A percentile compares a stretch with the other conserved stretches of the same genome.
phyloP scores from a whole-genome alignment of 2,113 vertebrate genomes.

The Alexandromys fortis region DNA sequence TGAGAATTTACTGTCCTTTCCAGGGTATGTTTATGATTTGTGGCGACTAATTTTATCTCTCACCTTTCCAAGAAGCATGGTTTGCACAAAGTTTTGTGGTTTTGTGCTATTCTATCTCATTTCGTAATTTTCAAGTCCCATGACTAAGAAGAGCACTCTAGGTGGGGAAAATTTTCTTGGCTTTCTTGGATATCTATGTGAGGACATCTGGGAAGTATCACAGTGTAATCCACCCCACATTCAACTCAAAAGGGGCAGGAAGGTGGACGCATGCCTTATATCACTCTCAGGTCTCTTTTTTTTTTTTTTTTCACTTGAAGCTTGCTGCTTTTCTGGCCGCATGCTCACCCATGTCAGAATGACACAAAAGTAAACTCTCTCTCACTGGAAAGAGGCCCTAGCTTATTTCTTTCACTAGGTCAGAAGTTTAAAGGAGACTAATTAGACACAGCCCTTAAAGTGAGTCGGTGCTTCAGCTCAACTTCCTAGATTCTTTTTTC shows the following conservation, averaged over 20 bases:
- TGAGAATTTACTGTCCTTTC: conserved; percentile 5
- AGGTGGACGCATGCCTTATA: conserved; percentile 69
- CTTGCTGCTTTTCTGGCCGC: conserved; percentile 79
- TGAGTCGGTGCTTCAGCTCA: conserved; percentile 27
- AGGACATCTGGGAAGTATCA: conserved; percentile 61
- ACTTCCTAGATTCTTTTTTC: conserved; percentile 38
- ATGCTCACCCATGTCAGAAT: neutral
- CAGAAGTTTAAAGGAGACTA: conserved; percentile 76
- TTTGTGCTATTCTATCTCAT: conserved; percentile 25
- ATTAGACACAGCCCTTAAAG: conserved; percentile 48
- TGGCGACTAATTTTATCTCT: conserved; percentile 23
- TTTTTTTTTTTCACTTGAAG: conserved; percentile 64
- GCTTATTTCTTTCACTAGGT: conserved; percentile 62
- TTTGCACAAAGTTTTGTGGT: neutral
- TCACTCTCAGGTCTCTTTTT: conserved; percentile 63
- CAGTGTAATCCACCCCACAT: conserved; percentile 54
- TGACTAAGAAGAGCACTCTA: neutral
- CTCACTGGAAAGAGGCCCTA: conserved; percentile 51
- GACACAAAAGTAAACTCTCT: conserved; percentile 59
- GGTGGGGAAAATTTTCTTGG: conserved; percentile 5
- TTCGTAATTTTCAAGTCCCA: conserved; percentile 30
- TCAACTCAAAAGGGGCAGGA: conserved; percentile 65
- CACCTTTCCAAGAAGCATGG: conserved; percentile 55
- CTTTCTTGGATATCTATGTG: conserved; percentile 54
- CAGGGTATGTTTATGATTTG: neutral